These are phyloP conservation scores for Tridacna crocea DNA, from an alignment of 2,888 invertebrate species.

Conservation along the genomic window DNA sequence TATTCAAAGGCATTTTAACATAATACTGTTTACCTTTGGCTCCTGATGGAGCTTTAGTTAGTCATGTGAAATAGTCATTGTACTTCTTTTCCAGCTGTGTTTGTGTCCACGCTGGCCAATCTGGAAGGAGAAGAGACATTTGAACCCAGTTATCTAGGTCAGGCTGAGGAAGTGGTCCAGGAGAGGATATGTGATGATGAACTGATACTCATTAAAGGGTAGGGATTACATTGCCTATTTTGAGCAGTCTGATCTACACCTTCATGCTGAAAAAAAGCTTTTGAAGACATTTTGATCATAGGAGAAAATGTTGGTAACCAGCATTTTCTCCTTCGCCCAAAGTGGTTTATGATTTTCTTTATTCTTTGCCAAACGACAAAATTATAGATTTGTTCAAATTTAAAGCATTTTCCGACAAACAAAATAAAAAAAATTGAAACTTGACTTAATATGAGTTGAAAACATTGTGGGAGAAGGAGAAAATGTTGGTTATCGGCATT, in stretches of 20 bases:
- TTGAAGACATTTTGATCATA: not conserved
- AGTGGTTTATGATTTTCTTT: not conserved
- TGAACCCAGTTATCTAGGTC: constrained; percentile 95
- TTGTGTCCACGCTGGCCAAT: constrained; percentile 97
- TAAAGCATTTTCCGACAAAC: too few relatives aligned
- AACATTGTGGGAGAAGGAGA: too few relatives aligned
- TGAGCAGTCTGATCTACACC: too few relatives aligned
- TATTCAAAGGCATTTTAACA: too few relatives aligned
- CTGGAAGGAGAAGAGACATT: constrained; percentile 99
- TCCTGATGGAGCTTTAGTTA: too few relatives aligned
- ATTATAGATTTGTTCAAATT: too few relatives aligned
- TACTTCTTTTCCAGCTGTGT: constrained; percentile 82
- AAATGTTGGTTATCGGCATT: too few relatives aligned
- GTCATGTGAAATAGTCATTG: too few relatives aligned
- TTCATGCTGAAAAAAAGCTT: not conserved
- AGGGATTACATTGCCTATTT: constrained; percentile 70
- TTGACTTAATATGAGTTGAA: too few relatives aligned
- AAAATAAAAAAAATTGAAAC: too few relatives aligned
- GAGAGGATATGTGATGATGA: constrained; percentile 99
- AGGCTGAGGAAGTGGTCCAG: constrained; percentile 92
- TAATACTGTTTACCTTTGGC: too few relatives aligned
- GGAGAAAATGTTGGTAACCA: not conserved
- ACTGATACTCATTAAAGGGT: constrained; percentile 97
- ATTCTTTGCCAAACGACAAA: not conserved
- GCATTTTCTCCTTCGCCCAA: not conserved